Base-by-base conservation (phyloP, 1,140 invertebrate genomes). In the Drusus annulatus region DNA sequence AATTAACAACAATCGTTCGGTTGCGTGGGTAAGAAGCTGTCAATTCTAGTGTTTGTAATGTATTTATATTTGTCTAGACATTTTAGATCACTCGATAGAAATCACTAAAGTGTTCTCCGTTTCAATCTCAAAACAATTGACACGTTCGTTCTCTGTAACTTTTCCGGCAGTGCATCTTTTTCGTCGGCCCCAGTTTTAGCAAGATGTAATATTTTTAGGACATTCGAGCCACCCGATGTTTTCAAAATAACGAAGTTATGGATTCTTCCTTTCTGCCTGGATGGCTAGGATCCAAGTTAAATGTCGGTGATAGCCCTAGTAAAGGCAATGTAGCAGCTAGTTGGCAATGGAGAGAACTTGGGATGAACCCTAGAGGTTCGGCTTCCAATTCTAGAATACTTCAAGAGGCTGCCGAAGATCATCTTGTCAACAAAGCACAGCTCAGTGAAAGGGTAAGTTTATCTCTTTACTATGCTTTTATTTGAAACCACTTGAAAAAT, bases 381-480 rank as follows among this genome's bases (percentile, higher is more conserved):
- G 62, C 52, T 85, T 17, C 86, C 84, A 83, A 81, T 31, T 28
- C 54, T n/a, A 50, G 52, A 17, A 86, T 87, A 78, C 84, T 92
- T 31, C 86, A 91, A 81, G 84, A 87, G 8, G 87, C 87, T 83
- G 91, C 91, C 31, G 91, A 92, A 85, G 89, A 88, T 76, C 87
- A 89, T 78, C 86, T 92, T 73, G 87, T 92, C 25, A 80, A 86
- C 21, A 92, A 91, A 75, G 84, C 87, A 25, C 87, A 89, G 78
- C 60, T 83, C 2, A 86, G 87, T 62, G 91, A 92, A 87, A 85
- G 91, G 88, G 91, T 92, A 85, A 84, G 60, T 78, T 45, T 45
- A 10, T 45, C 36, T 45, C 36, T 45, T 45, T 45, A 45, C 13
- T 45, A 45, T 45, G 36, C 8, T 45, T 45, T 45, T 45, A 45